phyloP scores from a whole-genome alignment of 2,113 vertebrate species.

The Oreochromis aureus region DNA sequence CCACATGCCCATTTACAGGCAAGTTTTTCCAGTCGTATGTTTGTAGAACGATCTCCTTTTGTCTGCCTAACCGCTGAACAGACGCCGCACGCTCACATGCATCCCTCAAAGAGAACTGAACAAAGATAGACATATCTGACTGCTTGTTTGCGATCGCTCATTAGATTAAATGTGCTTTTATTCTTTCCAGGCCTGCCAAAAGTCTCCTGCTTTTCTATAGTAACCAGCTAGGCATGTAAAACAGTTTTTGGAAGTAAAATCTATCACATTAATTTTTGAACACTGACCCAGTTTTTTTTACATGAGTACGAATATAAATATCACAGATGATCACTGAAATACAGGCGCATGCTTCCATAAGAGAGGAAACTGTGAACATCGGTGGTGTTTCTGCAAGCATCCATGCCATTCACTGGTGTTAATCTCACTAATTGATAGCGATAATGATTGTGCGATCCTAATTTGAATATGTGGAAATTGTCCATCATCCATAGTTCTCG shows the following conservation, averaged over 20 bases:
- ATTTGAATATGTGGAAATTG: neutral
- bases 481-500: neutral
- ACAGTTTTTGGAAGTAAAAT: conserved; percentile 37
- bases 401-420: neutral
- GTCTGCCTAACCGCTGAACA: neutral
- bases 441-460: neutral
- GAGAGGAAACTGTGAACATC: neutral
- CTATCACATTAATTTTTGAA: conserved; percentile 55
- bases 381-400: neutral
- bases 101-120: neutral
- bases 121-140: neutral
- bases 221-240: neutral
- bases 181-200: neutral
- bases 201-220: neutral
- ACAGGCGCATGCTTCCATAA: neutral
- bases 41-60: conserved; percentile 9
- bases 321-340: conserved; percentile 5
- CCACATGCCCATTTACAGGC: conserved; percentile 27
- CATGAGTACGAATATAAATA: conserved; percentile 25
- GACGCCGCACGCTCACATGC: neutral
- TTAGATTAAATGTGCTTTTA: neutral
- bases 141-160: neutral
- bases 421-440: neutral
- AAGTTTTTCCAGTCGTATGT: conserved; percentile 7
- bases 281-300: conserved; percentile 33